Conservation (phyloP, 2,888 invertebrate species). For the Cyclophora albipunctata region DNA sequence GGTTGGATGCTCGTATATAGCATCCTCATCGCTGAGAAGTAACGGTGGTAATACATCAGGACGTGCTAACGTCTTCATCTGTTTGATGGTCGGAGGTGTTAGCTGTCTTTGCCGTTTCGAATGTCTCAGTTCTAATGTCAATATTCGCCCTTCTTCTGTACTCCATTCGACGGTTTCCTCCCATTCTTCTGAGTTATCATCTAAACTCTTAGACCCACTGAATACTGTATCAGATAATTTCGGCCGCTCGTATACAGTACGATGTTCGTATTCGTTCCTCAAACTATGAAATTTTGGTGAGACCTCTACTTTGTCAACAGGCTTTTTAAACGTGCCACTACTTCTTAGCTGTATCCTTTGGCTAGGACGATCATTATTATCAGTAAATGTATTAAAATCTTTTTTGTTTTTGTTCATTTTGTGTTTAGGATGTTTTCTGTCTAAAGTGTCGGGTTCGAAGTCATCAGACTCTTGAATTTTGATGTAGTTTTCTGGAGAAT, state of each 20-base stretch:
- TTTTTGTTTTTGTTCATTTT: conserved; percentile 41
- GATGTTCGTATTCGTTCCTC: conserved; percentile 83
- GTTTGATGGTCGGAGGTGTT: conserved; percentile 66
- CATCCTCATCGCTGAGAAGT: conserved; percentile 68
- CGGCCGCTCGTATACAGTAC: conserved; percentile 60
- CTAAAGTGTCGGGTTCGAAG: conserved; percentile 90
- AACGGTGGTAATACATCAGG: conserved; percentile 82
- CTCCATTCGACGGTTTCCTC: conserved; percentile 55
- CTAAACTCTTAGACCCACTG: conserved; percentile 44
- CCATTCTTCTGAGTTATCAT: conserved; percentile 44
- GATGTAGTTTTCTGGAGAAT: conserved; percentile 84
- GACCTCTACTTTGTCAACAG: conserved; percentile 44
- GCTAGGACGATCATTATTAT: conserved; percentile 30
- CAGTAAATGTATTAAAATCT: conserved; percentile 51
- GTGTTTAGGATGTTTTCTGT: conserved; percentile 80
- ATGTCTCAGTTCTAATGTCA: conserved; percentile 84
- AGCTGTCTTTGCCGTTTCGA: conserved; percentile 81
- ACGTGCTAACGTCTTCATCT: conserved; percentile 66
- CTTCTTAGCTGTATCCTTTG: conserved; percentile 79
- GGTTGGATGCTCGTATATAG: conserved; percentile 77
- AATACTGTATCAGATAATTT: conserved; percentile 44
- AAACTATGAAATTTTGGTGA: conserved; percentile 78
- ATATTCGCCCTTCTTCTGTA: conserved; percentile 76
- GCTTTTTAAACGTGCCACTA: conserved; percentile 82
- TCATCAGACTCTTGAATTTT: conserved; percentile 86